Conservation (phyloP, 1,140 invertebrate species). For the Heliconius hewitsoni region DNA sequence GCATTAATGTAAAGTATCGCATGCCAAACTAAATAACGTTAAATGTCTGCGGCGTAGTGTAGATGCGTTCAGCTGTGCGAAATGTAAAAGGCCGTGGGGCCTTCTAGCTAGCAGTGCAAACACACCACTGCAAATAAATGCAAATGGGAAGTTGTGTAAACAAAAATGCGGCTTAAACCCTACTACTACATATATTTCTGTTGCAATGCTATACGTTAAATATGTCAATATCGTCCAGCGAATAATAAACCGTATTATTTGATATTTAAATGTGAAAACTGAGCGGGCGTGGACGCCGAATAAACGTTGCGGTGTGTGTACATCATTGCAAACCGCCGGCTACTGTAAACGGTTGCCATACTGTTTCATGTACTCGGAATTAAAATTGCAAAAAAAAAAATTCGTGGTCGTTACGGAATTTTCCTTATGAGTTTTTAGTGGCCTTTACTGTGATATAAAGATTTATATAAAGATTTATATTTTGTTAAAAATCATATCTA, state of each 20-base stretch:
- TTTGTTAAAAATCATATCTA: too few species aligned
- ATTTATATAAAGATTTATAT: not conserved
- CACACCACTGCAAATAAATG: constrained; percentile 50
- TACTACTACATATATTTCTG: constrained; percentile 43
- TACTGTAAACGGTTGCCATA: constrained; percentile 32
- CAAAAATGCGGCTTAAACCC: constrained; percentile 60
- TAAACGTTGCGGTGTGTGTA: constrained; percentile 32
- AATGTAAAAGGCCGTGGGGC: constrained; percentile 47
- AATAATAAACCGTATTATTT: constrained; percentile 43
- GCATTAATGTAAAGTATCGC: too few species aligned
- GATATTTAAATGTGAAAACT: constrained; percentile 43
- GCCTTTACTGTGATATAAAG: not conserved
- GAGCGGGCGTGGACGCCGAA: constrained; percentile 23
- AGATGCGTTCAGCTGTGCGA: constrained; percentile 48
- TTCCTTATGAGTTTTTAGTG: not conserved
- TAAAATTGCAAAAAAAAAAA: constrained; percentile 31
- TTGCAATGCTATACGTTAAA: constrained; percentile 40
- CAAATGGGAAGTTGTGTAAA: constrained; percentile 61
- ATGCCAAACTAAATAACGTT: constrained; percentile 46
- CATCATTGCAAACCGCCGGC: constrained; percentile 36
- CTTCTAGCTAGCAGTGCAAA: constrained; percentile 44
- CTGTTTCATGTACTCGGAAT: constrained; percentile 34
- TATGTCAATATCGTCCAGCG: constrained; percentile 41
- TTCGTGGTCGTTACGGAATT: constrained; percentile 4
- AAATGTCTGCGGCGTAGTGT: constrained; percentile 33